Evolutionary conservation across 2,797 vertebrate genomes (phyloP), one percentile per base, ranked within the genome.

Genomic region (Rhinophrynus dorsalis): DNA sequence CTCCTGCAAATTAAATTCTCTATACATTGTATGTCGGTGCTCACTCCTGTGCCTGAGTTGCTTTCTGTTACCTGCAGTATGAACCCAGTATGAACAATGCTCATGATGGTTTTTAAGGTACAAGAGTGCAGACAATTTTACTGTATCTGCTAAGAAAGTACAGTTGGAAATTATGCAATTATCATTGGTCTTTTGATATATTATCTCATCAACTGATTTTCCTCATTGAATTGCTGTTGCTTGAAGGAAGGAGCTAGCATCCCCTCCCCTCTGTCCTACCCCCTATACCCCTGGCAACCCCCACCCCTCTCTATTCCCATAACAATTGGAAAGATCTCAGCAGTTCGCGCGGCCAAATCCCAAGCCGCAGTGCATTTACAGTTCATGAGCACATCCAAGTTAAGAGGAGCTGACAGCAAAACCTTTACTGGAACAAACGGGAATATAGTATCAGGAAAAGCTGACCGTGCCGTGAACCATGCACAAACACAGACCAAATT

Each of bases 391-490:
- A 72, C 77, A 62, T 85, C 81, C 83, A 79, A 82, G 75, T 85
- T 94, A 86, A 97, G 81, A 63, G 15, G 76, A 93, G 85, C 84
- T 82, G 95, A 95, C 91, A 86, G 89, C 75, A 88, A 84, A 81
- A 90, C 91, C 92, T 95, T 95, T 94, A 83, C 88, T 77, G 90
- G 88, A 89, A 92, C 90, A 90, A 93, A 88, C 89, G 88, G 90
- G 90, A 90, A 90, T 86, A 92, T 91, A 84, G 87, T 94, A 91
- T 96, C 93, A 92, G 92, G 74, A 89, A 91, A 79, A 91, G 92
- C 88, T 97, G 95, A 96, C 94, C 92, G 93, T 90, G 89, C 92
- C 80, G 82, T 90, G 94, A 97, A 92, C 94, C 82, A 48, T 47
- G 35, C 81, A 84, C 80, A 85, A 94, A 91, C 94, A 93, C 91